These are phyloP conservation scores for Paradisaea rubra DNA, from an alignment of 2,113 vertebrate genomes.

Conservation along the genomic window DNA sequence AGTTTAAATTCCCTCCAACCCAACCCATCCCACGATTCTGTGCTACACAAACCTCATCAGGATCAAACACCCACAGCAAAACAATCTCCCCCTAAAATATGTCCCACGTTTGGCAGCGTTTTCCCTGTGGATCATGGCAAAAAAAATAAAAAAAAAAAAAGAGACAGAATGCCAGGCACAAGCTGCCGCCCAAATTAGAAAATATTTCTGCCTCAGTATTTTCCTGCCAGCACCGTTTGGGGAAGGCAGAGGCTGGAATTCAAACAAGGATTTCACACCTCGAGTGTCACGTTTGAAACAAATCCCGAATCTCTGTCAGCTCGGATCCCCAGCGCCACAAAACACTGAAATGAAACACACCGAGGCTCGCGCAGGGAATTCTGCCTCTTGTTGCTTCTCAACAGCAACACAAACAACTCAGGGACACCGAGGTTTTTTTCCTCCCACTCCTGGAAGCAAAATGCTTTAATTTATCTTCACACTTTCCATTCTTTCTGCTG, in stretches of 20 bases:
- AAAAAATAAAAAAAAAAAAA: not conserved
- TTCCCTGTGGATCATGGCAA: not conserved
- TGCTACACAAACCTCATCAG: accelerated
- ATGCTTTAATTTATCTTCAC: not conserved
- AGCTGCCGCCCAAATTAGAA: not conserved
- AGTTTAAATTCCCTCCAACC: not conserved
- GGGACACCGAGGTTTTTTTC: not conserved
- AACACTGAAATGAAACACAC: not conserved
- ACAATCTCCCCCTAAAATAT: not conserved
- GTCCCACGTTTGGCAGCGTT: not conserved
- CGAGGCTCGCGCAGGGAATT: not conserved
- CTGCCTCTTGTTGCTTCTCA: not conserved
- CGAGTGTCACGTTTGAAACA: not conserved
- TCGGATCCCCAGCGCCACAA: not conserved
- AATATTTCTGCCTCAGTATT: not conserved
- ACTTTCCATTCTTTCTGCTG: not conserved
- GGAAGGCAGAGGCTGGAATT: not conserved
- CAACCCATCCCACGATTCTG: not conserved
- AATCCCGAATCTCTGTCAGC: not conserved
- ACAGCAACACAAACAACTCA: not conserved
- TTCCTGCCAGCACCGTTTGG: not conserved
- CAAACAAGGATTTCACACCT: not conserved
- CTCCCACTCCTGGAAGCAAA: not conserved
- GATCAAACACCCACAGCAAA: not conserved
- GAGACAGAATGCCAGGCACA: not conserved